These are phyloP conservation scores for Diceros bicornis DNA, from an alignment of 2,797 vertebrate species.

Conservation along the genomic window DNA sequence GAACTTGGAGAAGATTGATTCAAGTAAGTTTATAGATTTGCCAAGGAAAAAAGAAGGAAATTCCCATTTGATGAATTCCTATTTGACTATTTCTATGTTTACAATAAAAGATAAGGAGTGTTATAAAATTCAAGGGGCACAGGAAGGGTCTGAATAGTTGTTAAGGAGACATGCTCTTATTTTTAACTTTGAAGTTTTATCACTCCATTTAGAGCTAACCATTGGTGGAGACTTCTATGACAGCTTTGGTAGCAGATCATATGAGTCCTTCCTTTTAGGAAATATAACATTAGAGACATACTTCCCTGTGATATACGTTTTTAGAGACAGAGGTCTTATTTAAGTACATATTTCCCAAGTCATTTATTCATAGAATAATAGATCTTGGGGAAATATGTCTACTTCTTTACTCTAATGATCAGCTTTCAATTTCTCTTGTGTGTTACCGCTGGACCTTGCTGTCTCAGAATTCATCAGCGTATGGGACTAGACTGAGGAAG, in stretches of 20 bases:
- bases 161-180: background rate
- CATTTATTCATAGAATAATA: background rate
- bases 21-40: background rate
- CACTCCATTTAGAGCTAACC: background rate
- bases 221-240: background rate
- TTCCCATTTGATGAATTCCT: background rate
- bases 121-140: background rate
- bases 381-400: background rate
- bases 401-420: background rate
- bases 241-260: background rate
- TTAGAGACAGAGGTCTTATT: background rate
- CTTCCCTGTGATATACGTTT: background rate
- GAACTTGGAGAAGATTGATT: background rate
- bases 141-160: background rate
- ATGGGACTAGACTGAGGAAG: background rate
- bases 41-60: background rate
- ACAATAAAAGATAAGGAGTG: background rate
- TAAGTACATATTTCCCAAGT: background rate
- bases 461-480: background rate
- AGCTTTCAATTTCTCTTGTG: background rate
- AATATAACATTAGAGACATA: background rate
- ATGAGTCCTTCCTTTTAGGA: background rate
- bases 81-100: background rate
- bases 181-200: background rate
- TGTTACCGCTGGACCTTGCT: background rate